These are phyloP conservation scores for Troglohyphantes excavatus DNA, from an alignment of 2,888 invertebrate genomes.

Conservation along the genomic window DNA sequence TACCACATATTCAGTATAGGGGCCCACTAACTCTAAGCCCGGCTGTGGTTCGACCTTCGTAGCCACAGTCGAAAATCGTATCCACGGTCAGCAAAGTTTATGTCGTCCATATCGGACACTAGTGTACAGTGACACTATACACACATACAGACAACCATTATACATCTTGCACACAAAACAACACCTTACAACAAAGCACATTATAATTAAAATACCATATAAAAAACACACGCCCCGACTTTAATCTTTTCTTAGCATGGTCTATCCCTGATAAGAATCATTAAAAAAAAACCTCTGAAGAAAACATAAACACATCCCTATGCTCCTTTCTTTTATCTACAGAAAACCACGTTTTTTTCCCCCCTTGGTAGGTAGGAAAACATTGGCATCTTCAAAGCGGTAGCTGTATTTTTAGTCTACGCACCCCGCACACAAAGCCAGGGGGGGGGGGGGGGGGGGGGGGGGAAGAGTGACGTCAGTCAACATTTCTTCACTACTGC, in stretches of 20 bases:
- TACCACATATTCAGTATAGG: too few species aligned
- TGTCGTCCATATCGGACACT: too few species aligned
- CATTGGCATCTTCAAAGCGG: constrained; percentile 57
- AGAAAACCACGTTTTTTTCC: not conserved
- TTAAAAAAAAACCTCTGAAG: not conserved
- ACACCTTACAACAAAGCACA: not conserved
- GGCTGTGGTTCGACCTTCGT: too few species aligned
- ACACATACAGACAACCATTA: too few species aligned
- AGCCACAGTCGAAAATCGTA: too few species aligned
- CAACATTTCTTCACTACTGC: constrained; percentile 57
- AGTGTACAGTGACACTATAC: too few species aligned
- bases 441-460: too few species aligned
- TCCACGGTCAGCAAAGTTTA: too few species aligned
- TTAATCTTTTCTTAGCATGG: constrained; percentile 1
- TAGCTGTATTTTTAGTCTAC: constrained; percentile 71
- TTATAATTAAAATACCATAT: not conserved
- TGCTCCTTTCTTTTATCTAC: constrained; percentile 32
- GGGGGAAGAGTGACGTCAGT: constrained; percentile 65
- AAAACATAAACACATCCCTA: constrained; percentile 12
- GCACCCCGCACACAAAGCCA: constrained; percentile 44
- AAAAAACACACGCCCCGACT: not conserved
- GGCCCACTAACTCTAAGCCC: too few species aligned
- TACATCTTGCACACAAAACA: not conserved
- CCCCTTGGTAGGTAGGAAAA: constrained; percentile 22
- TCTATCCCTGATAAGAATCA: not conserved